phyloP scores from a whole-genome alignment of 1,140 invertebrate species.

The Diprion similis region DNA sequence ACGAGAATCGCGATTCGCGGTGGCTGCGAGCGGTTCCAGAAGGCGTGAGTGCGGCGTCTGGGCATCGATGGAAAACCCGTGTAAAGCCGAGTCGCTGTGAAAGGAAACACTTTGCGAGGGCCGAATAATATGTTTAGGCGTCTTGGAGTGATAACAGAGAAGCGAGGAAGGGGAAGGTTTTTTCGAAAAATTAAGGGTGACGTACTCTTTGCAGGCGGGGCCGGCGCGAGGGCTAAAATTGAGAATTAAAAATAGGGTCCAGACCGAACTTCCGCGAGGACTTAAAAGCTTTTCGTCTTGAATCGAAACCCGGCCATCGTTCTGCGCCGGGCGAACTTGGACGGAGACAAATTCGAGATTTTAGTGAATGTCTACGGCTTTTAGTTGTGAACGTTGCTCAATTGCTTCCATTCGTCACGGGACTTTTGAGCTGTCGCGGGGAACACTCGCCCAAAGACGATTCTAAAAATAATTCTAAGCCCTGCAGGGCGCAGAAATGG shows the following conservation, averaged over 20 bases:
- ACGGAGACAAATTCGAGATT: slow-evolving; percentile 42
- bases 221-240: not conserved
- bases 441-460: not conserved
- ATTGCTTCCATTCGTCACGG: slow-evolving; percentile 44
- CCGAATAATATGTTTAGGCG: not conserved
- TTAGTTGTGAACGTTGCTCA: slow-evolving; percentile 35
- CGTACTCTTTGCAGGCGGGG: not conserved
- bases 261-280: slow-evolving; percentile 2
- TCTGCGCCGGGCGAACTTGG: slow-evolving; percentile 24
- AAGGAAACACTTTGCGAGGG: not conserved
- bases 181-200: not conserved
- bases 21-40: not conserved
- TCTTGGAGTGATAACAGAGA: not conserved
- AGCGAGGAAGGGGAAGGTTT: not conserved
- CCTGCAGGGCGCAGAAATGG: slow-evolving; percentile 16
- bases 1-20: not conserved
- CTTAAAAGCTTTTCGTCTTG: slow-evolving; percentile 46
- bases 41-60: not conserved
- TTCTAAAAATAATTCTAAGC: slow-evolving; percentile 36
- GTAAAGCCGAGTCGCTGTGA: not conserved
- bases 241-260: slow-evolving; percentile 17
- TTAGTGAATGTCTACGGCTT: slow-evolving; percentile 36
- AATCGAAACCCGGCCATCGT: slow-evolving; percentile 22
- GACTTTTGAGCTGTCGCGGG: slow-evolving; percentile 33
- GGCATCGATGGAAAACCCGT: no score